Evolutionary conservation across 2,113 vertebrate species (phyloP).

Genomic region (Caretta caretta): DNA sequence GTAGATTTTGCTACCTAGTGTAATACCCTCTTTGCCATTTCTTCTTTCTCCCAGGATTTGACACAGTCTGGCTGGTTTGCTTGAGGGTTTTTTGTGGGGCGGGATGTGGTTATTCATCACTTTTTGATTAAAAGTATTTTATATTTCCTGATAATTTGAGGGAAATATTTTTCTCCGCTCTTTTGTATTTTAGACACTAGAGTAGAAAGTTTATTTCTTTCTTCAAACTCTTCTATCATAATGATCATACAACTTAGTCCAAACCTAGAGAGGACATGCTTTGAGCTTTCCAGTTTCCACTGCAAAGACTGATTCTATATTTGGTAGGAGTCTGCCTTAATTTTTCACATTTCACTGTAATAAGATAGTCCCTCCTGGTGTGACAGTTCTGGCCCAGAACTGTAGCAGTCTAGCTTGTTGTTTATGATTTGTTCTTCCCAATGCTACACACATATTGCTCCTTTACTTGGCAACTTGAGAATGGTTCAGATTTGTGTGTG

Average conservation of each 20-base stretch:
- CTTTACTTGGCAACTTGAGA: background rate
- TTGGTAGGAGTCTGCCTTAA: background rate
- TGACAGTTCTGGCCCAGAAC: background rate
- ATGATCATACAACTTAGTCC: too few species aligned
- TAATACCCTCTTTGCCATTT: background rate
- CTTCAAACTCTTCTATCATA: background rate
- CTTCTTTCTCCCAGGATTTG: background rate
- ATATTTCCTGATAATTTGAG: background rate
- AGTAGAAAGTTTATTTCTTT: background rate
- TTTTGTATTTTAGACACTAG: background rate
- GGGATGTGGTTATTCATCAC: background rate
- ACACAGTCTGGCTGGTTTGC: background rate
- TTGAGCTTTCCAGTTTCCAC: background rate
- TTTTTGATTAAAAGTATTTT: background rate
- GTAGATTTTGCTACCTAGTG: background rate
- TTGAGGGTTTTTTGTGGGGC: background rate
- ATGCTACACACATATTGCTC: background rate
- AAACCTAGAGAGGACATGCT: too few species aligned
- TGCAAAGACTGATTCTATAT: background rate
- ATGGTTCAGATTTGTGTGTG: background rate
- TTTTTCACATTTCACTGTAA: background rate
- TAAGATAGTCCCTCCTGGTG: background rate
- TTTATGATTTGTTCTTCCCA: background rate
- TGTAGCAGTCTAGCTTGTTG: background rate
- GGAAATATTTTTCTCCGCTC: background rate